Evolutionary conservation across 23 tunicate species (phyloP).

Genomic region (Halocynthia aurantium): DNA sequence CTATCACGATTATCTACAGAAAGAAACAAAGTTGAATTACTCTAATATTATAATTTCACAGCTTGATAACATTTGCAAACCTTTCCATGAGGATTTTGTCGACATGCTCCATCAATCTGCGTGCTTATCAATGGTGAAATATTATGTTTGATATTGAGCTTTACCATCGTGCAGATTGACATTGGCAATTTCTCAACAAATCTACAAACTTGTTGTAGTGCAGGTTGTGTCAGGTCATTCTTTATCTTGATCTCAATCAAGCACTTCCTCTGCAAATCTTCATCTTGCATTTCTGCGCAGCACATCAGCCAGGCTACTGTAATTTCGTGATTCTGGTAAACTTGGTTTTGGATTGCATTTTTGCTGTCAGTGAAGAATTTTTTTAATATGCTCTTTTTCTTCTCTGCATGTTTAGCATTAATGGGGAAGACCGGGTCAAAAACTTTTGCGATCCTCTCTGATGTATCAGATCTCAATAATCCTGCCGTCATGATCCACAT

Average conservation of each 20-base stretch:
- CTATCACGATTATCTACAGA: too few relatives aligned
- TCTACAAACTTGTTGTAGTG: too few relatives aligned
- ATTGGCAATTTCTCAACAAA: too few relatives aligned
- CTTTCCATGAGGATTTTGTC: too few relatives aligned
- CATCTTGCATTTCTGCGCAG: not conserved
- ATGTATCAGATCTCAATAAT: not conserved
- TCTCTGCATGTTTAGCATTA: not conserved
- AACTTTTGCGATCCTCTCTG: not conserved
- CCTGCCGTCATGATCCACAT: slow-evolving; percentile 8
- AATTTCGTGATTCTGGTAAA: not conserved
- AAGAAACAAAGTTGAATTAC: too few relatives aligned
- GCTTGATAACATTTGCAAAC: too few relatives aligned
- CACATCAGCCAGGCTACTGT: not conserved
- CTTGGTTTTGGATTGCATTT: not conserved
- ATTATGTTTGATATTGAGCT: too few relatives aligned
- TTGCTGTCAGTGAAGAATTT: not conserved
- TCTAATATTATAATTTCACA: too few relatives aligned
- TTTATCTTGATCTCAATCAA: not conserved
- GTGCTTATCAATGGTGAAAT: too few relatives aligned
- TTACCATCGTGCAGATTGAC: too few relatives aligned
- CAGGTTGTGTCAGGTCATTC: too few relatives aligned
- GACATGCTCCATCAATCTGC: too few relatives aligned
- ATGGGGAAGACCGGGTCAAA: not conserved
- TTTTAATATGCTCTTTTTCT: not conserved
- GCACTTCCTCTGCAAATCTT: not conserved